A percentile compares a stretch with the other conserved stretches of the same genome.
phyloP scores from a whole-genome alignment of 2,888 invertebrate species.

The Diloba caeruleocephala region DNA sequence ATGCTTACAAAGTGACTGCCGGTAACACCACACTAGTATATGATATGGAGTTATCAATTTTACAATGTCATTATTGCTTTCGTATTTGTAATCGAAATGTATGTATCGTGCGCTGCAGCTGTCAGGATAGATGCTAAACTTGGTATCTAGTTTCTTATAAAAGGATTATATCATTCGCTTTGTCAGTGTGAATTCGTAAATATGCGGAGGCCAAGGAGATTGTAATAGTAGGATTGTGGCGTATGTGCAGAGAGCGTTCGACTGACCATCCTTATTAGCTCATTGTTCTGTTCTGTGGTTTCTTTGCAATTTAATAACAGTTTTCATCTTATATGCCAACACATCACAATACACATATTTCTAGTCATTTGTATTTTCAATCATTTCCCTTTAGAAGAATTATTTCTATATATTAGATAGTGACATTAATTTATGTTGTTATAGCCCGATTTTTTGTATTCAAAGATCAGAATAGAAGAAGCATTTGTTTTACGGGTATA shows the following conservation, averaged over 20 bases:
- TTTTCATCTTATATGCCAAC: conserved; percentile 34
- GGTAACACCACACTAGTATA: conserved; percentile 47
- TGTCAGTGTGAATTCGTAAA: conserved; percentile 78
- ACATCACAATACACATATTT: conserved; percentile 55
- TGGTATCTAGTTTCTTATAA: conserved; percentile 57
- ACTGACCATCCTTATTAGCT: too few species aligned
- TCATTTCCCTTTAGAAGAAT: conserved; percentile 28
- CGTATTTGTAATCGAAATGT: conserved; percentile 59
- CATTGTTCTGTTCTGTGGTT: too few species aligned
- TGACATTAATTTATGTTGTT: conserved; percentile 21
- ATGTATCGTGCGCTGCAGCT: conserved; percentile 54
- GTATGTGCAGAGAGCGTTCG: conserved; percentile 58
- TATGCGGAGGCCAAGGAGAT: conserved; percentile 74
- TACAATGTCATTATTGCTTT: conserved; percentile 60
- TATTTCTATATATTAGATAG: conserved; percentile 32
- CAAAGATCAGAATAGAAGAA: conserved; percentile 15
- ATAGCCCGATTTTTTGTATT: conserved; percentile 22
- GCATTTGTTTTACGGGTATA: conserved; percentile 35
- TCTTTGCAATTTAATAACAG: conserved; percentile 21
- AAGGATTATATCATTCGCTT: conserved; percentile 73
- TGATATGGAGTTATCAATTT: conserved; percentile 48
- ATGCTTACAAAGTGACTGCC: conserved; percentile 53
- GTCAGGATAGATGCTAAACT: conserved; percentile 53
- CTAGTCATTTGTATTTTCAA: conserved; percentile 59
- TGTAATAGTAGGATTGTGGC: conserved; percentile 55